Conservation (phyloP, 2,797 vertebrate genomes). For the Sebastes nivosus region DNA sequence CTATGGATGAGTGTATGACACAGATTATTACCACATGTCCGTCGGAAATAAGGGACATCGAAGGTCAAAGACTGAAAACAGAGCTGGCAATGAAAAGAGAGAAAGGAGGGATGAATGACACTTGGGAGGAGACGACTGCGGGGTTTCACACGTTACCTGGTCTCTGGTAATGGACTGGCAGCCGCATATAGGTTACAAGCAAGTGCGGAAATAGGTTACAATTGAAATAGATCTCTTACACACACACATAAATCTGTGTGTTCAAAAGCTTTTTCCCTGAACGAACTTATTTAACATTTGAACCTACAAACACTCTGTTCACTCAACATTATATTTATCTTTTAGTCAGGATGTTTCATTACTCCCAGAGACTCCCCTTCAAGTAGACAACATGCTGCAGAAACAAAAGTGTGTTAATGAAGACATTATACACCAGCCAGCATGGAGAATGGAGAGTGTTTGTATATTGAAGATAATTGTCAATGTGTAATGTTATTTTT, state of each 20-base stretch:
- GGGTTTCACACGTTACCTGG: conserved; percentile 50
- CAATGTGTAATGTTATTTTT: neutral
- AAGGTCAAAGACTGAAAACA: conserved; percentile 57
- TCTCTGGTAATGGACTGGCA: conserved; percentile 30
- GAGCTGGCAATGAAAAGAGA: conserved; percentile 58
- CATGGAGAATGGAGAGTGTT: neutral
- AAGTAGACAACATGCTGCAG: neutral
- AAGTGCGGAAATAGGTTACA: conserved; percentile 21
- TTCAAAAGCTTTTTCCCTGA: neutral
- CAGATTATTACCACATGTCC: neutral
- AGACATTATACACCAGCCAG: neutral
- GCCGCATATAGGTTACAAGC: conserved; percentile 43
- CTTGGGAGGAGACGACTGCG: conserved; percentile 27
- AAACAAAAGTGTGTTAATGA: neutral
- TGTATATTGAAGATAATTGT: neutral
- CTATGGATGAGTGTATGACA: neutral
- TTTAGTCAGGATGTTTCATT: neutral
- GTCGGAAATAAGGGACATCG: neutral
- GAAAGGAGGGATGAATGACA: conserved; percentile 54
- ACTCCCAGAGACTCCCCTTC: too few relatives aligned
- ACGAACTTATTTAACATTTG: neutral
- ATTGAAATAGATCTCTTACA: too few relatives aligned
- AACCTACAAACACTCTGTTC: too few relatives aligned
- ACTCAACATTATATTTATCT: neutral
- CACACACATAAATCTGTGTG: neutral